These are phyloP conservation scores for Hafferia zeledoni DNA, from an alignment of 2,797 vertebrate genomes.

Conservation along the genomic window DNA sequence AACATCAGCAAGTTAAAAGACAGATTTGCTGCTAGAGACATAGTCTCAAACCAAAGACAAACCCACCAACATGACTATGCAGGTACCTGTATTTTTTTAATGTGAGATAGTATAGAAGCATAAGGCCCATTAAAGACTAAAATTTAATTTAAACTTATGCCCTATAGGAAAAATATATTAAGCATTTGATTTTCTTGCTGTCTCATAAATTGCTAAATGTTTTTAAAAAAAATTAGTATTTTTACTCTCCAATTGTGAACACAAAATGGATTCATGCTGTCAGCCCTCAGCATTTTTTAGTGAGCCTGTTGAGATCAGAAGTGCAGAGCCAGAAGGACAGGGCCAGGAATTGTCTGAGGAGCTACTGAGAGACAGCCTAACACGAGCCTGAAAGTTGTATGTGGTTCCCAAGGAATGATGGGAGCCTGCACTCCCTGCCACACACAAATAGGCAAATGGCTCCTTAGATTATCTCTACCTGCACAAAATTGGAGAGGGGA, in stretches of 20 bases:
- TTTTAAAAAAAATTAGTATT: background rate
- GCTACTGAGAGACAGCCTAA: background rate
- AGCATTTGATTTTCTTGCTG: background rate
- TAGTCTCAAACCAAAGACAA: background rate
- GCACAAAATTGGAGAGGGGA: background rate
- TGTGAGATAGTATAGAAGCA: background rate
- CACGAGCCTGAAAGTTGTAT: rapidly evolving
- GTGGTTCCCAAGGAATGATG: background rate
- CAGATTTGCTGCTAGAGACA: background rate
- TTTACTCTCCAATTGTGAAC: background rate
- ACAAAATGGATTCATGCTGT: background rate
- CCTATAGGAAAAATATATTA: background rate
- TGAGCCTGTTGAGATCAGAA: background rate
- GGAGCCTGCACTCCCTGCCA: background rate
- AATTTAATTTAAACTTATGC: background rate
- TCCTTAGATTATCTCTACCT: background rate
- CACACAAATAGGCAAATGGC: background rate
- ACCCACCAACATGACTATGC: rapidly evolving
- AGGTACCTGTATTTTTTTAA: background rate
- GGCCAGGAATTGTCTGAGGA: background rate
- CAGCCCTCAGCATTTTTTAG: background rate
- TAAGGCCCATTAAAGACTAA: background rate
- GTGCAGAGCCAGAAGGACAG: background rate
- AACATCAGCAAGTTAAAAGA: background rate
- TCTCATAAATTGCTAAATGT: background rate